Base-by-base conservation (phyloP, 1,140 invertebrate genomes). In the Uloborus diversus region DNA sequence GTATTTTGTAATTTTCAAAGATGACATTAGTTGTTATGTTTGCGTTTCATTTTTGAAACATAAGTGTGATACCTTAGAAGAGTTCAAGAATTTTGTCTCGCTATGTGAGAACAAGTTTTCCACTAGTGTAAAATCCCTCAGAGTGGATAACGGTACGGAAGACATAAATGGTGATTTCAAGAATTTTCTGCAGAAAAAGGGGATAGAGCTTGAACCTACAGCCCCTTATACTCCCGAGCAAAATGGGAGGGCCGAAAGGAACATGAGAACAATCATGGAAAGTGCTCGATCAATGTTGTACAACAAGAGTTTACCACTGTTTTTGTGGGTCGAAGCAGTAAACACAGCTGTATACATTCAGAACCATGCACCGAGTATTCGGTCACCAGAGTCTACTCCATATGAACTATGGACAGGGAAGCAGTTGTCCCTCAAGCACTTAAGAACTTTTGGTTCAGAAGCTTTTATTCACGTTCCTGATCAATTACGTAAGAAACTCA, bases 101-200 rank as follows among this genome's bases (percentile, higher is more conserved):
- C 30, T 25, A 20, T 53, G 59, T 13, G 28, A 25, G 33, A 65
- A 87, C 59, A 84, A 88, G 82, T 81, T 82, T n/a, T 73, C 82
- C 62, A 70, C 42, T 17, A 80, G 80, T 66, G 84, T 87, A 51
- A 85, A 84, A 73, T 75, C 17, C 32, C 33, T 88, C 0, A 84
- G 85, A 61, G 83, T 83, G 56, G 87, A 89, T 57, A 88, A 88
- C 83, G 87, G 87, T 2, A 83, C 32, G 20, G 88, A 88, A 80
- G 87, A 86, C 82, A 28, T 83, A 0, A 87, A 83, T 62, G 82
- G 83, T 23, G 71, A 64, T 49, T 57, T 69, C 4, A 30, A 28
- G 0, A n/a, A 68, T 25, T 47, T 80, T 27, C 23, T 65, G 13
- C 28, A 14, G 0, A 73, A 42, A 28, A 59, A 82, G 20, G 79